phyloP scores from a whole-genome alignment of 1,140 invertebrate genomes.

The Tribolium castaneum region DNA sequence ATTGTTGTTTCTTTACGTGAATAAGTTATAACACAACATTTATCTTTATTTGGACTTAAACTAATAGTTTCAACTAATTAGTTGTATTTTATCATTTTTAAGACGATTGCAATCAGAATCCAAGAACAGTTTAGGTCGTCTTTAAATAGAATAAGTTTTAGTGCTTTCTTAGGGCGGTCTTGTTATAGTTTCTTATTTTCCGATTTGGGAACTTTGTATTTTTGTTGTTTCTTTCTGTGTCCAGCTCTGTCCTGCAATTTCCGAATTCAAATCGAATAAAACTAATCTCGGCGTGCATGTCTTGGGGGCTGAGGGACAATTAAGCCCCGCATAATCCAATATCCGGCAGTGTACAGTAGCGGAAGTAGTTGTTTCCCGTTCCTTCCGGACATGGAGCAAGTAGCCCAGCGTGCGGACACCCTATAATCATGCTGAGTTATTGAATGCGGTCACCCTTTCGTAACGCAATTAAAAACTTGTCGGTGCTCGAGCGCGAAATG shows the following conservation, averaged over 20 bases:
- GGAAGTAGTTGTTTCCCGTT: constrained; percentile 21
- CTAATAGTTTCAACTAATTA: too few species aligned
- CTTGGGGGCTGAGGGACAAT: constrained; percentile 1
- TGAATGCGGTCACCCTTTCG: not conserved
- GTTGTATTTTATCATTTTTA: too few species aligned
- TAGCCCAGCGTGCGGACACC: not conserved
- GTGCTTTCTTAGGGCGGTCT: too few species aligned
- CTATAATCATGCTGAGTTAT: not conserved
- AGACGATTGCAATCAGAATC: too few species aligned
- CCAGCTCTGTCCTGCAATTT: not conserved
- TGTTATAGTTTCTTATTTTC: too few species aligned
- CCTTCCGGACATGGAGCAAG: not conserved
- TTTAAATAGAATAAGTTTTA: too few species aligned
- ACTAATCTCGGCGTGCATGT: not conserved
- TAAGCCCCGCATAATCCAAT: constrained; percentile 30
- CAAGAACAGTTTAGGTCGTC: too few species aligned
- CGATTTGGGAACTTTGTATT: too few species aligned
- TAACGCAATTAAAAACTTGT: constrained; percentile 22
- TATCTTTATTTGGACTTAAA: too few species aligned
- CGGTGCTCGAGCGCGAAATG: not conserved
- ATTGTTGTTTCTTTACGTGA: too few species aligned
- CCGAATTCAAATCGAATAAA: not conserved
- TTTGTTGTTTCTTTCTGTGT: not conserved
- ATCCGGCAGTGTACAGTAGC: not conserved
- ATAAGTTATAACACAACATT: too few species aligned